Conservation (phyloP, 2,797 vertebrate genomes). For the Jordanella pulchra region DNA sequence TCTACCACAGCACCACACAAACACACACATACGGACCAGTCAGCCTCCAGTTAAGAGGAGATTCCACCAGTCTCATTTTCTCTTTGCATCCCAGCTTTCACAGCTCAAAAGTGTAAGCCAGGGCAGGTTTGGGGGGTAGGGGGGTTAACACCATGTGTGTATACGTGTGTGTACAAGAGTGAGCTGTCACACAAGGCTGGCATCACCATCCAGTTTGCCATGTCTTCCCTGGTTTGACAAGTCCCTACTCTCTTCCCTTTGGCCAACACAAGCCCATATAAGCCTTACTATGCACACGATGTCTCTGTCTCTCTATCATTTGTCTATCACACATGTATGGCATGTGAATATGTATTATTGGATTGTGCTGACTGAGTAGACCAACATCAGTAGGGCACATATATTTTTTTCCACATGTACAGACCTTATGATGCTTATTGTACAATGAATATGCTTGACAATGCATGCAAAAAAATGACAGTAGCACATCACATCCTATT, state of each 20-base stretch:
- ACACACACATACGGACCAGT: conserved; percentile 44
- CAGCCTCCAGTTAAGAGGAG: conserved; percentile 68
- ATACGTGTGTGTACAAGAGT: conserved; percentile 62
- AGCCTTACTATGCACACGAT: conserved; percentile 23
- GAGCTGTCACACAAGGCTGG: conserved; percentile 73
- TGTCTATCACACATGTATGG: conserved; percentile 41
- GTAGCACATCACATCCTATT: conserved; percentile 37
- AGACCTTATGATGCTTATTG: conserved; percentile 13
- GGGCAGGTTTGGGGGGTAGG: conserved; percentile 59
- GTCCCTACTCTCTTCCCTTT: conserved; percentile 68
- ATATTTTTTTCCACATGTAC: conserved; percentile 4
- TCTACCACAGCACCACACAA: conserved; percentile 30
- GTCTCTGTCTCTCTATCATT: conserved; percentile 30
- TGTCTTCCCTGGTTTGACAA: conserved; percentile 76
- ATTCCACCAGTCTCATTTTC: conserved; percentile 68
- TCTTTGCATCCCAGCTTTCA: conserved; percentile 71
- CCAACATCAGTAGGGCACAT: neutral
- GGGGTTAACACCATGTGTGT: conserved; percentile 41
- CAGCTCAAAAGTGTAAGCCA: conserved; percentile 59
- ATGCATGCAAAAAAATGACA: conserved; percentile 30
- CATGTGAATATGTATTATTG: conserved; percentile 40
- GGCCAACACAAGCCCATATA: conserved; percentile 49
- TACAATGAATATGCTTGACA: conserved; percentile 34
- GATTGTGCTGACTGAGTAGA: conserved; percentile 21
- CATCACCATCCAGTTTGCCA: conserved; percentile 74